These are phyloP conservation scores for Bothrops jararaca DNA, from an alignment of 2,113 vertebrate genomes.

Conservation along the genomic window DNA sequence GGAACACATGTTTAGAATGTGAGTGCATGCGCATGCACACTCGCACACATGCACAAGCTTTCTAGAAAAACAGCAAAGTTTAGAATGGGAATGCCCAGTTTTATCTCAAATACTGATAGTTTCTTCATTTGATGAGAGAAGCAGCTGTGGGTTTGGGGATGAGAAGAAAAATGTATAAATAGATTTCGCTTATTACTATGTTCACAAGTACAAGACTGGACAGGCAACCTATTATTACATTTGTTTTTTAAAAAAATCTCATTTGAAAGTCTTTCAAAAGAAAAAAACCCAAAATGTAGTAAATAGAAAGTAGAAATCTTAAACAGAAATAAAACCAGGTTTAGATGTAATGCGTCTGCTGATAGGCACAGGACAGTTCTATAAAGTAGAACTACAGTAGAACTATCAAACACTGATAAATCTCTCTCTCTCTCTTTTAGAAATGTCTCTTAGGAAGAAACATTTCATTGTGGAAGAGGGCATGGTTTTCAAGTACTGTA, in stretches of 20 bases:
- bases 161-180: neutral
- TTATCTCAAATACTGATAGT: neutral
- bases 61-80: neutral
- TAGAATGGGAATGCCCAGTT: neutral
- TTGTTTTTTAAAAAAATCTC: neutral
- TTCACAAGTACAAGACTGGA: neutral
- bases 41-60: neutral
- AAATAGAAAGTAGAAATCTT: conserved; percentile 7
- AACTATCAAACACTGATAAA: conserved; percentile 1
- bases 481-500: neutral
- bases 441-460: neutral
- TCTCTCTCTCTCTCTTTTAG: neutral
- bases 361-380: neutral
- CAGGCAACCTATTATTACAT: neutral
- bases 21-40: neutral
- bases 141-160: neutral
- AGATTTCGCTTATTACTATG: conserved; percentile 2
- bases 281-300: neutral
- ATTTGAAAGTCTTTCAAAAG: neutral
- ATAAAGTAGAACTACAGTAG: neutral
- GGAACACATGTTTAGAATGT: neutral
- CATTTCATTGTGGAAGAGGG: conserved; percentile 14
- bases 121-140: neutral
- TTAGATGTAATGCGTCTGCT: conserved; percentile 11
- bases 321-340: neutral